Evolutionary conservation across 2,888 invertebrate species (phyloP).

Genomic region (Agonopterix subpropinquella): DNA sequence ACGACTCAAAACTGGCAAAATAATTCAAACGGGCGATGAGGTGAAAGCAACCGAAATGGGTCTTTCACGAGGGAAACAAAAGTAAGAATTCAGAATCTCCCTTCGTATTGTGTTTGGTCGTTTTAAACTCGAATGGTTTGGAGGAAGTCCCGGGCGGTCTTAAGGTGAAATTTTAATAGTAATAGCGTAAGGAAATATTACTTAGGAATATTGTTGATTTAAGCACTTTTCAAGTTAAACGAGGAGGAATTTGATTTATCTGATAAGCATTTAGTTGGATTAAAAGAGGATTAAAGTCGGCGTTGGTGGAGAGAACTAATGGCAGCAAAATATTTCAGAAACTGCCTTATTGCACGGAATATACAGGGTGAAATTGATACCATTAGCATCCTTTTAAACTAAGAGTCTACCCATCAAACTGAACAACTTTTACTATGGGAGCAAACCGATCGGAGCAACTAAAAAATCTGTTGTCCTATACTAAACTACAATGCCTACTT

Average conservation of each 20-base stretch:
- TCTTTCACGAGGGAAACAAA: slow-evolving; percentile 64
- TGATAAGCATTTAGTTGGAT: slow-evolving; percentile 9
- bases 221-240: slow-evolving; percentile 40
- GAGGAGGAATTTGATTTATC: slow-evolving; percentile 19
- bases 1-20: slow-evolving; percentile 71
- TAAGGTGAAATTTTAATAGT: slow-evolving; percentile 70
- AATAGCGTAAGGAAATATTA: slow-evolving; percentile 65
- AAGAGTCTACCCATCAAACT: no score
- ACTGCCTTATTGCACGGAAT: no score
- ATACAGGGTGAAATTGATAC: no score
- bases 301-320: neutral
- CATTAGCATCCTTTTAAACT: no score
- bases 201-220: slow-evolving; percentile 62
- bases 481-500: no score
- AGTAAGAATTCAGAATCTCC: slow-evolving; percentile 53
- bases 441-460: no score
- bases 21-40: slow-evolving; percentile 63
- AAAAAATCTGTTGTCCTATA: no score
- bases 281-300: slow-evolving; percentile 11
- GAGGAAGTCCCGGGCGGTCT: slow-evolving; percentile 42
- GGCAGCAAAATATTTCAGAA: neutral
- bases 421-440: no score
- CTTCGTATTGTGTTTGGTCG: slow-evolving; percentile 45
- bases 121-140: slow-evolving; percentile 43
- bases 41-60: slow-evolving; percentile 56